A percentile compares a stretch with the other conserved stretches of the same genome.
Conservation (phyloP, 2,888 invertebrate genomes). For the Pseudoips prasinana region DNA sequence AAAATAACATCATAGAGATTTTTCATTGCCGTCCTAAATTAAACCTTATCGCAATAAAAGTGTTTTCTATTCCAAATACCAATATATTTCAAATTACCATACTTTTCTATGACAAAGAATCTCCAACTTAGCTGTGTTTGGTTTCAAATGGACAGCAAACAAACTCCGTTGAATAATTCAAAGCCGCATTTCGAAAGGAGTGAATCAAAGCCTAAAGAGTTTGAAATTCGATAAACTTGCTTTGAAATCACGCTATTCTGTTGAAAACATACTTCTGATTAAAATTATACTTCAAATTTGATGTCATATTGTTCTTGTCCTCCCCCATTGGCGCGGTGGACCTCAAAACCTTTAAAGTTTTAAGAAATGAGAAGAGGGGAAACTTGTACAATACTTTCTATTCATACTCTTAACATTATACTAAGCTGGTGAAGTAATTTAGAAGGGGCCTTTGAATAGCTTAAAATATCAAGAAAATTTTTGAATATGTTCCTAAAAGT, state of each 20-base stretch:
- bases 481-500: not conserved
- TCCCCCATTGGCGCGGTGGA: not conserved
- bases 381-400: slow-evolving; percentile 11
- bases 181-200: slow-evolving; percentile 2
- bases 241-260: slow-evolving; percentile 2
- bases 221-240: slow-evolving; percentile 7
- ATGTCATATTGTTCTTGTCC: slow-evolving; percentile 3
- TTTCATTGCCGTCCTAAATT: no score
- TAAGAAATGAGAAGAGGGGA: not conserved
- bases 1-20: no score
- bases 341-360: slow-evolving; percentile 8
- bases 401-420: slow-evolving; percentile 6
- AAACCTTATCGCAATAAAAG: no score
- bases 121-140: no score
- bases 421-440: slow-evolving; percentile 7
- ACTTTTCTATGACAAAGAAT: no score
- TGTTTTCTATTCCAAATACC: no score
- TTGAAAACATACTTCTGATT: not conserved
- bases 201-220: slow-evolving; percentile 9
- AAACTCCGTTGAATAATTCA: slow-evolving; percentile 4
- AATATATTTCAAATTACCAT: no score
- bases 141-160: slow-evolving; percentile 4
- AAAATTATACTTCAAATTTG: slow-evolving; percentile 1
- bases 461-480: not conserved
- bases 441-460: not conserved